Percentiles rank a stretch among this genome's conserved stretches.
These are phyloP conservation scores for Saccopteryx bilineata DNA, from an alignment of 2,113 vertebrate genomes.

Conservation along the genomic window DNA sequence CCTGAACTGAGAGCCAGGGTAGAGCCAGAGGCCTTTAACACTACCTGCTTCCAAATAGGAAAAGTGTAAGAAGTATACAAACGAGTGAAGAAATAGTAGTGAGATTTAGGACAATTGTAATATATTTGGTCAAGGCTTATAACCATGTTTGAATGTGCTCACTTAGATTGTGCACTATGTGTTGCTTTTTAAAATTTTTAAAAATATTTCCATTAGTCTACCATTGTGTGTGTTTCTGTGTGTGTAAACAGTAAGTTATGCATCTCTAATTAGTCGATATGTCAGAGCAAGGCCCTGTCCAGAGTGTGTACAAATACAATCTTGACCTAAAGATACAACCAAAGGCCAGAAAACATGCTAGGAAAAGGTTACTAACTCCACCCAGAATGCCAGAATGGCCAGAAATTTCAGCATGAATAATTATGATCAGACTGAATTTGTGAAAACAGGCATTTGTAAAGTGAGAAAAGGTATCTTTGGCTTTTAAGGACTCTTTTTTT, in stretches of 20 bases:
- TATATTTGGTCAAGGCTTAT: not conserved
- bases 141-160: slow-evolving; percentile 9
- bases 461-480: not conserved
- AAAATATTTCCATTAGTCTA: not conserved
- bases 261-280: not conserved
- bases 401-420: slow-evolving; percentile 34
- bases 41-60: not conserved
- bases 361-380: not conserved
- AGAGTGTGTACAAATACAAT: not conserved
- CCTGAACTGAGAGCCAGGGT: not conserved
- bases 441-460: slow-evolving; percentile 6
- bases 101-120: not conserved
- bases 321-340: not conserved
- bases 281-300: not conserved
- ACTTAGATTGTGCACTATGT: not conserved
- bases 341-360: not conserved
- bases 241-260: not conserved
- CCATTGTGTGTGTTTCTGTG: not conserved
- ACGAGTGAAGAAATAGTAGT: not conserved
- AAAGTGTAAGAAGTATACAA: not conserved
- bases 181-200: not conserved
- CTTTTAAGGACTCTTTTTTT: not conserved
- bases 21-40: not conserved
- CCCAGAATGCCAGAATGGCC: not conserved
- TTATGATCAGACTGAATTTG: not conserved